phyloP scores from a whole-genome alignment of 2,113 vertebrate genomes.

The Protobothrops flavoviridis region DNA sequence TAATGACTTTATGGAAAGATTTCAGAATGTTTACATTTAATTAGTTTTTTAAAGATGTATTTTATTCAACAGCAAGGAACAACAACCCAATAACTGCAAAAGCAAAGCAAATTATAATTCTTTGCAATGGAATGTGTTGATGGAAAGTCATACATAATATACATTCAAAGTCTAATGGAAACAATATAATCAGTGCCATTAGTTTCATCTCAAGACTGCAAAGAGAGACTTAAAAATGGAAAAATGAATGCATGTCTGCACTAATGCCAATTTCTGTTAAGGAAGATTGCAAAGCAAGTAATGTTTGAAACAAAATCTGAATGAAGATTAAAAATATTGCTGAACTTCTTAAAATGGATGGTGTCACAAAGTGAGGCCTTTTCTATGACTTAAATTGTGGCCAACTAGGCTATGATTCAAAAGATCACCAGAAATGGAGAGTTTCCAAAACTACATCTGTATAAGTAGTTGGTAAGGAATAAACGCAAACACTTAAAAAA shows the following conservation, averaged over 20 bases:
- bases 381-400: constrained; percentile 53
- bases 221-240: constrained; percentile 64
- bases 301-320: constrained; percentile 65
- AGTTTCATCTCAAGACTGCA: constrained; percentile 53
- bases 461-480: constrained; percentile 59
- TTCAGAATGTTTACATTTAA: constrained; percentile 35
- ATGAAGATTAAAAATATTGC: constrained; percentile 65
- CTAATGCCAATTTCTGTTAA: constrained; percentile 70
- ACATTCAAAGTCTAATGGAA: constrained; percentile 47
- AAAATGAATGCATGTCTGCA: constrained; percentile 42
- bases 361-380: constrained; percentile 54
- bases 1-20: background rate
- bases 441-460: constrained; percentile 64
- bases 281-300: constrained; percentile 65
- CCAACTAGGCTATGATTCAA: constrained; percentile 54
- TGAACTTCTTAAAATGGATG: constrained; percentile 61
- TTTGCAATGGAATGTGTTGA: constrained; percentile 35
- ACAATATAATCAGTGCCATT: constrained; percentile 60
- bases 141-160: constrained; percentile 59
- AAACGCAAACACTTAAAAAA: constrained; percentile 53
- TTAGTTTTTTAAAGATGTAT: constrained; percentile 27
- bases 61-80: constrained; percentile 10
- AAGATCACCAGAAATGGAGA: constrained; percentile 60
- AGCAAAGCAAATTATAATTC: constrained; percentile 45
- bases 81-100: constrained; percentile 26